Percentiles rank a stretch among this genome's conserved stretches.
These are phyloP conservation scores for Zygaena filipendulae DNA, from an alignment of 2,888 invertebrate species.

Conservation along the genomic window DNA sequence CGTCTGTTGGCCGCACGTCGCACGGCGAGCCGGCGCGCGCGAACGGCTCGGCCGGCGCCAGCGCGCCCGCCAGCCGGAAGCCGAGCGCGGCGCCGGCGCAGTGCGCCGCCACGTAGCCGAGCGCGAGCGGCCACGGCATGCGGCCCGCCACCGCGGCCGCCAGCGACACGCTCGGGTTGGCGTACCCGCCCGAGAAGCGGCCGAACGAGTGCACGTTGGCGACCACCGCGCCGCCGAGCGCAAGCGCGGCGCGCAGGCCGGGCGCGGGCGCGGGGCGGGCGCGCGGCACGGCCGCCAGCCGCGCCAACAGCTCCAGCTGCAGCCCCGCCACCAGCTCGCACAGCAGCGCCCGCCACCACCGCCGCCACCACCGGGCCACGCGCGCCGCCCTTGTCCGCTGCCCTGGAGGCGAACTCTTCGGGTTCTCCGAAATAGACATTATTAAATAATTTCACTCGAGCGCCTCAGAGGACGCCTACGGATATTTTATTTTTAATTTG, in stretches of 20 bases:
- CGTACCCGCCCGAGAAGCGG: conserved; percentile 79
- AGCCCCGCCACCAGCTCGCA: no score
- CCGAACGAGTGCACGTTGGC: conserved; percentile 68
- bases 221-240: conserved; percentile 10
- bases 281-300: conserved; percentile 58
- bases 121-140: conserved; percentile 52
- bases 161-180: conserved; percentile 80
- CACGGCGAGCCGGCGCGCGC: not conserved
- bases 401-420: no score
- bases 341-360: conserved; percentile 74
- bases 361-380: conserved; percentile 46
- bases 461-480: no score
- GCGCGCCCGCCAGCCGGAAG: conserved; percentile 68
- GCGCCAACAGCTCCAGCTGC: conserved; percentile 77
- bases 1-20: not conserved
- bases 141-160: conserved; percentile 69
- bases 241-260: not conserved
- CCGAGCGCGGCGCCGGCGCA: no score
- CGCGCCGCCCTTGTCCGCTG: conserved; percentile 8
- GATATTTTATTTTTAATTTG: no score
- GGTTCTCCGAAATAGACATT: no score
- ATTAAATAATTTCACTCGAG: no score
- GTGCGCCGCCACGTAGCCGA: no score
- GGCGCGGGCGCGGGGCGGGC: not conserved
- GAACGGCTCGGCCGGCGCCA: conserved; percentile 65